Conservation (phyloP, 1,140 invertebrate species). For the Aricia agestis region DNA sequence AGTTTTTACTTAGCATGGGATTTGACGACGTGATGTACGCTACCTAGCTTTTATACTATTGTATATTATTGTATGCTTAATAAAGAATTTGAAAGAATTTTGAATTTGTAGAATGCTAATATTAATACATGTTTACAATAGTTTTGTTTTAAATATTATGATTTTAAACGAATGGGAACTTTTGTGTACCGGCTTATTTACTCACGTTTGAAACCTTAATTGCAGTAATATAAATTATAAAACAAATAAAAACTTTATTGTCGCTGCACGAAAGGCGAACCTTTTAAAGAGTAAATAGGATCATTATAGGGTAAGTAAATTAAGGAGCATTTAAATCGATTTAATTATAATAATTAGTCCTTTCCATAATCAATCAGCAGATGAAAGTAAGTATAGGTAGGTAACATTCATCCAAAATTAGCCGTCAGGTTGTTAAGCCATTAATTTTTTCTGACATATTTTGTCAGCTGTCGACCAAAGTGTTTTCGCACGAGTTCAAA, state of each 20-base stretch:
- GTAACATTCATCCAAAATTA: background rate
- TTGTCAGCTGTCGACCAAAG: background rate
- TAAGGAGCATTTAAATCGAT: background rate
- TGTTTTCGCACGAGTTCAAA: slow-evolving; percentile 1
- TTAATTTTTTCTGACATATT: background rate
- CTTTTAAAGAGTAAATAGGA: background rate
- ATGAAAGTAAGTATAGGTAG: background rate
- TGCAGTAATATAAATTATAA: too few relatives aligned
- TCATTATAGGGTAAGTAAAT: background rate
- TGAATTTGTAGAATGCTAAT: too few relatives aligned
- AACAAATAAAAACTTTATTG: background rate
- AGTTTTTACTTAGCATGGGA: too few relatives aligned
- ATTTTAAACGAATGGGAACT: too few relatives aligned
- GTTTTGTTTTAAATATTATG: too few relatives aligned
- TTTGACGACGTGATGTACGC: too few relatives aligned
- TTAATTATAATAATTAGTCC: slow-evolving; percentile 1
- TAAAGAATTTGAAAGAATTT: too few relatives aligned
- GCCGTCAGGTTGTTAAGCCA: background rate
- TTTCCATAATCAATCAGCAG: slow-evolving; percentile 3
- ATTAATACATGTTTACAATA: too few relatives aligned
- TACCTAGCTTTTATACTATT: too few relatives aligned
- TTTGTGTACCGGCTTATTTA: too few relatives aligned
- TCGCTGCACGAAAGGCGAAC: background rate
- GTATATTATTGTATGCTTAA: too few relatives aligned
- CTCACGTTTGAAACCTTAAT: too few relatives aligned